A percentile compares a stretch with the other conserved stretches of the same genome.
Evolutionary conservation across 2,113 vertebrate genomes (phyloP).

Genomic region (Sarotherodon lohbergeri): DNA sequence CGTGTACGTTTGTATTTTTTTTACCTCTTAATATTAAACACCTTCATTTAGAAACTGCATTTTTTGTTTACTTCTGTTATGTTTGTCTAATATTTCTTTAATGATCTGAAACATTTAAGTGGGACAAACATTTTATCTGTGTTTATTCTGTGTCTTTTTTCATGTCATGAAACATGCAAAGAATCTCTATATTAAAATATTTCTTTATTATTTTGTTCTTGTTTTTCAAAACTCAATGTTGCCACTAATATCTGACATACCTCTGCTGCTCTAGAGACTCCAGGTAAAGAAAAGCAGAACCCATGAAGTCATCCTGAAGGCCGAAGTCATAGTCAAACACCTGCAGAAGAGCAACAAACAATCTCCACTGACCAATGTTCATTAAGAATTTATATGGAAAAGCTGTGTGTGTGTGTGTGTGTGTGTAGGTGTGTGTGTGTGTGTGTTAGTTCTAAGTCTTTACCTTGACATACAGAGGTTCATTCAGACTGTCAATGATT

Average conservation of each 20-base stretch:
- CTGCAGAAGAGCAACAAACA: conserved; percentile 54
- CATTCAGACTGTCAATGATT: conserved; percentile 76
- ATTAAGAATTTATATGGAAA: background rate
- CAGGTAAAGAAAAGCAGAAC: conserved; percentile 85
- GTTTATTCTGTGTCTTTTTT: background rate
- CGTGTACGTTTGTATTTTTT: background rate
- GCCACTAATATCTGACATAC: background rate
- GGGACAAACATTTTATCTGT: background rate
- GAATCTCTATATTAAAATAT: background rate
- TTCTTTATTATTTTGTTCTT: background rate
- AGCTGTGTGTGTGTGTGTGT: background rate
- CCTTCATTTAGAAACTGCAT: background rate
- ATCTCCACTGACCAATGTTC: background rate
- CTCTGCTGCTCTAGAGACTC: conserved; percentile 85
- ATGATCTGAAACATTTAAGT: background rate
- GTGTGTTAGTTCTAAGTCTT: conserved; percentile 1
- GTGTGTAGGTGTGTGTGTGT: background rate
- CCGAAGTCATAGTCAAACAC: conserved; percentile 98
- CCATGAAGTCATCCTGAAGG: conserved; percentile 97
- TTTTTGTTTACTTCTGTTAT: background rate
- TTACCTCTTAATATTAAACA: background rate
- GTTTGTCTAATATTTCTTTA: background rate
- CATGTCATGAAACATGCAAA: background rate
- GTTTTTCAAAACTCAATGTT: background rate
- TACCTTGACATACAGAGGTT: conserved; percentile 91